A percentile compares a stretch with the other conserved stretches of the same genome.
These are phyloP conservation scores for Abscondita cerata DNA, from an alignment of 2,888 invertebrate genomes.

Conservation along the genomic window DNA sequence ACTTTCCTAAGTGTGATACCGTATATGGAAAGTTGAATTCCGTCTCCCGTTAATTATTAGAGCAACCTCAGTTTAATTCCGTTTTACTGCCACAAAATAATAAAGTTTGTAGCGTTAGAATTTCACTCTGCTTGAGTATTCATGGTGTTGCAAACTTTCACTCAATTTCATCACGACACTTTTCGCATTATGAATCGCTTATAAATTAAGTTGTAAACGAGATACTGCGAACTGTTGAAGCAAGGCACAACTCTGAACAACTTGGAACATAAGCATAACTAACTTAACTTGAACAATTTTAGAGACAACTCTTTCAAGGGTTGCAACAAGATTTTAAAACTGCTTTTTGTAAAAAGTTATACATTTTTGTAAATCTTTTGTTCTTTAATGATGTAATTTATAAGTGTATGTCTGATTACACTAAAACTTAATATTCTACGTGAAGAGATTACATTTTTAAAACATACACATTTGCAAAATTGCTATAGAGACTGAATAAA, in stretches of 20 bases:
- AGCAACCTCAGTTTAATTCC: conserved; percentile 39
- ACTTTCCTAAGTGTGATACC: conserved; percentile 25
- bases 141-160: conserved; percentile 52
- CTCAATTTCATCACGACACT: conserved; percentile 57
- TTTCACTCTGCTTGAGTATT: conserved; percentile 40
- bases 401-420: too few species aligned
- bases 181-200: conserved; percentile 58
- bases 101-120: conserved; percentile 40
- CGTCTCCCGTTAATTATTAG: conserved; percentile 30
- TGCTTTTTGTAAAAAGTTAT: conserved; percentile 17
- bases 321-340: conserved; percentile 20
- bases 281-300: conserved; percentile 43
- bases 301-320: conserved; percentile 41
- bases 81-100: conserved; percentile 41
- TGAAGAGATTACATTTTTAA: too few species aligned
- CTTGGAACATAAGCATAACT: conserved; percentile 48
- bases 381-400: too few species aligned
- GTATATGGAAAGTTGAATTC: conserved; percentile 24
- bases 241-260: conserved; percentile 44
- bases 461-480: too few species aligned
- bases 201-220: conserved; percentile 56
- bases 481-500: conserved; percentile 1
- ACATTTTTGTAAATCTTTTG: not conserved
- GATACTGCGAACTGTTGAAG: conserved; percentile 48
- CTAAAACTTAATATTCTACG: too few species aligned